Percentiles rank a stretch among this genome's conserved stretches.
Conservation (phyloP, 37 sponge, comb jelly and placozoan species). For the Bolinopsis microptera region DNA sequence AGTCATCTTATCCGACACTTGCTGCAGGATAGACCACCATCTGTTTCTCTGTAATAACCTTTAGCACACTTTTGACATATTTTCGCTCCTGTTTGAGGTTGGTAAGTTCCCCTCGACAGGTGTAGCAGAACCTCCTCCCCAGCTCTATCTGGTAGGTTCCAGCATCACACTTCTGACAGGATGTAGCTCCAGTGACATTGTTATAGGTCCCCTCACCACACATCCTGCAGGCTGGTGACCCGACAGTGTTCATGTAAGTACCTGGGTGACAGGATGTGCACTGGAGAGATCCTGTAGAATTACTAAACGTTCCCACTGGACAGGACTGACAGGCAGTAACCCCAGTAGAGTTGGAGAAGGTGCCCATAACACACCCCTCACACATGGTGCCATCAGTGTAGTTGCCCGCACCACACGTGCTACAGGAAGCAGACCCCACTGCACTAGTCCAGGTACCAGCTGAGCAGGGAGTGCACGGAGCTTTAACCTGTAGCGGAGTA, state of each 20-base stretch:
- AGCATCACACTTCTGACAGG: slow-evolving; percentile 1
- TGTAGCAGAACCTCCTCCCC: slow-evolving; percentile 21
- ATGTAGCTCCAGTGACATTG: background rate
- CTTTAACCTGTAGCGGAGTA: slow-evolving; percentile 46
- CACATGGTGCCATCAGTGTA: slow-evolving; percentile 30
- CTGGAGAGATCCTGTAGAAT: background rate
- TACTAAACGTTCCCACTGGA: background rate
- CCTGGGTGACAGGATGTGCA: background rate
- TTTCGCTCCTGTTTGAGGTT: background rate
- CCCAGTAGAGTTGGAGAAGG: background rate
- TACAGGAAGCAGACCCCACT: background rate
- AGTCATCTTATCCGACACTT: slow-evolving; percentile 40
- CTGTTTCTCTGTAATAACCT: slow-evolving; percentile 30
- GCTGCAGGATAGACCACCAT: background rate
- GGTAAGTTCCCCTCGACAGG: slow-evolving; percentile 28
- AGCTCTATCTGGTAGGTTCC: slow-evolving; percentile 58
- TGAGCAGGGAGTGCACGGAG: slow-evolving; percentile 36
- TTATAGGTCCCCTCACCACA: slow-evolving; percentile 25
- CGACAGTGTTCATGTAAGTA: background rate
- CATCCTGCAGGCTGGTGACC: background rate
- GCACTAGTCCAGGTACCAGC: background rate
- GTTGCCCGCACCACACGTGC: background rate
- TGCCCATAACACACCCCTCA: slow-evolving; percentile 11
- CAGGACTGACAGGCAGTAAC: background rate
- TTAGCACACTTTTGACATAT: background rate